These are phyloP conservation scores for Argyrosomus japonicus DNA, from an alignment of 2,113 vertebrate species.

Conservation along the genomic window DNA sequence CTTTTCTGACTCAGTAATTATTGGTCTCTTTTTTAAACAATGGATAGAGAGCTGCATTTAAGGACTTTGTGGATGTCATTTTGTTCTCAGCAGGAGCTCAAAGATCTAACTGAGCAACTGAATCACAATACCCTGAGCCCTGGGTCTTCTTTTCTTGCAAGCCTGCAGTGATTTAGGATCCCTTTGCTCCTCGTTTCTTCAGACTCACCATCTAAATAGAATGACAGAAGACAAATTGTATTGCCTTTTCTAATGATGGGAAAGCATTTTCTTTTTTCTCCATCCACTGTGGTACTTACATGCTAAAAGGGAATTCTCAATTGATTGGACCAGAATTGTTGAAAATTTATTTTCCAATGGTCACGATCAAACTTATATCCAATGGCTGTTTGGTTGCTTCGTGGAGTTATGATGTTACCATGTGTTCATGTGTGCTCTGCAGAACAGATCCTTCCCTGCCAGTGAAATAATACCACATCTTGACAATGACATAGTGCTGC, in stretches of 20 bases:
- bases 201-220: conserved; percentile 13
- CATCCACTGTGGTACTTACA: not conserved
- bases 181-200: conserved; percentile 8
- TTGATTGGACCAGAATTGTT: not conserved
- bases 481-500: not conserved
- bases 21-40: conserved; percentile 5
- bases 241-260: conserved; percentile 6
- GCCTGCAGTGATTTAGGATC: conserved; percentile 30
- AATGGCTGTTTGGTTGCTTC: not conserved
- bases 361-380: not conserved
- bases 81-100: not conserved
- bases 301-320: conserved; percentile 4
- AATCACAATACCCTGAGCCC: not conserved
- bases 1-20: conserved; percentile 30
- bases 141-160: not conserved
- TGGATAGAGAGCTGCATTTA: conserved; percentile 40
- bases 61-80: conserved; percentile 18
- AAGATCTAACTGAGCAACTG: conserved; percentile 20
- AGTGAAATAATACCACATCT: not conserved
- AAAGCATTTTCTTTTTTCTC: conserved; percentile 4
- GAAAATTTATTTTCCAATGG: conserved; percentile 6
- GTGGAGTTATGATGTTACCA: not conserved
- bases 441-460: conserved; percentile 33
- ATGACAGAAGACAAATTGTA: conserved; percentile 8
- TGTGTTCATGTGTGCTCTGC: not conserved